phyloP scores from a whole-genome alignment of 2,113 vertebrate species.

The Turnix velox region DNA sequence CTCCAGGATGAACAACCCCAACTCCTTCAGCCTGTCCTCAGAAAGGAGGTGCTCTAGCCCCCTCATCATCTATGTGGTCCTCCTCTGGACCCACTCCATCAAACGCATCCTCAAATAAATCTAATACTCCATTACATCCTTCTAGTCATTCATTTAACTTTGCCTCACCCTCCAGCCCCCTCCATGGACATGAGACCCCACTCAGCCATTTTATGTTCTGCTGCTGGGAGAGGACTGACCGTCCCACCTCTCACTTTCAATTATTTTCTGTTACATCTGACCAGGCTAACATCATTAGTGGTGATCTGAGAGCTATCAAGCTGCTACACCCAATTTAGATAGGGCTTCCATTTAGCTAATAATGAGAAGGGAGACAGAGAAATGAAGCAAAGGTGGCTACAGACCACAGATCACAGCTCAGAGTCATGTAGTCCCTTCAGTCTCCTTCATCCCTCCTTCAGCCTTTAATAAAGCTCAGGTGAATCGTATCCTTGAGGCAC shows the following conservation, averaged over 20 bases:
- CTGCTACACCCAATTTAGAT: not conserved
- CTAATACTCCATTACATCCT: not conserved
- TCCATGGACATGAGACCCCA: rapidly evolving
- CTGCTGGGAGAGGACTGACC: not conserved
- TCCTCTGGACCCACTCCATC: too few species aligned
- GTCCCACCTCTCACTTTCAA: not conserved
- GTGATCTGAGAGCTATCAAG: not conserved
- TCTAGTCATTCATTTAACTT: not conserved
- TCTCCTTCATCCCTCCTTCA: not conserved
- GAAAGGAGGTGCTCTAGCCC: too few species aligned
- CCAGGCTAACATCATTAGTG: not conserved
- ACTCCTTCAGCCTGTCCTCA: too few species aligned
- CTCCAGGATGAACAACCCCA: too few species aligned
- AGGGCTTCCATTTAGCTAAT: not conserved
- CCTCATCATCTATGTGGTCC: too few species aligned
- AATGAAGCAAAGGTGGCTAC: not conserved
- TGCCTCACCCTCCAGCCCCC: too few species aligned
- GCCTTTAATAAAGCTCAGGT: slow-evolving; percentile 10
- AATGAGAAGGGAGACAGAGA: not conserved
- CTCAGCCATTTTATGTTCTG: not conserved
- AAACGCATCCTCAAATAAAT: not conserved
- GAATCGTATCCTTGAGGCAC: not conserved
- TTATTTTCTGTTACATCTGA: not conserved
- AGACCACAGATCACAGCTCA: not conserved
- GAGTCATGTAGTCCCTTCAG: not conserved